Evolutionary conservation across 1,140 invertebrate species (phyloP), one percentile per base, ranked within the genome.

Genomic region (Orchesella cincta): DNA sequence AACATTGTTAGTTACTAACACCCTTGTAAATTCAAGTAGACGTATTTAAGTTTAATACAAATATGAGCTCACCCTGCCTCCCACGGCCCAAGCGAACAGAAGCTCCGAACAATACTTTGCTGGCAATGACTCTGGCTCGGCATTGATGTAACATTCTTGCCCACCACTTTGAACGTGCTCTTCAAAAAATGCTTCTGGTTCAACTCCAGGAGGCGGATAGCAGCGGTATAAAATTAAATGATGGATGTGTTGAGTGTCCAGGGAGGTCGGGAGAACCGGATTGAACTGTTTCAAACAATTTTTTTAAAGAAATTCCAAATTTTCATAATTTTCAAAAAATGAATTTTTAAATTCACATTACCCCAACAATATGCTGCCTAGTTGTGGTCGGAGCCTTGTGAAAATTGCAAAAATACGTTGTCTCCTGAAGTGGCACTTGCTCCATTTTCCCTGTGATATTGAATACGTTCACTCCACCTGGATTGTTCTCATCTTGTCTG

Each of bases 321-420:
- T 46, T 46, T 12, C 8, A 12, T 46, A 12, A 46, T 8, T 46
- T 46, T 46, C 39, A 46, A 20, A 46, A 12, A 46, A 12, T 12
- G 39, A n/a, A n/a, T n/a, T n/a, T n/a, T 46, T 46, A 12, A 46
- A 20, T 46, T 46, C 5, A n/a, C 84, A 85, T 87, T 84, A 90
- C 88, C 76, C 93, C 93, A 76, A 94, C 89, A 83, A 94, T 93
- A 81, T 94, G 93, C 82, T 94, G 91, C 83, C 93, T 94, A 14
- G 84, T 84, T 0, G 87, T 85, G 1, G 94, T 82, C 0, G 85
- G 82, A 0, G 90, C 89, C 85, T 91, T 92, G 84, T 94, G 92
- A 28, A 94, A 92, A 86, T 94, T 94, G 83, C 93, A 94, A 93
- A 93, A 94, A 83, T 94, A 94, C 0, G 92, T 84, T 0, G 92